Base-by-base conservation (phyloP, 2,797 vertebrate genomes). In the Oryzias sinensis region DNA sequence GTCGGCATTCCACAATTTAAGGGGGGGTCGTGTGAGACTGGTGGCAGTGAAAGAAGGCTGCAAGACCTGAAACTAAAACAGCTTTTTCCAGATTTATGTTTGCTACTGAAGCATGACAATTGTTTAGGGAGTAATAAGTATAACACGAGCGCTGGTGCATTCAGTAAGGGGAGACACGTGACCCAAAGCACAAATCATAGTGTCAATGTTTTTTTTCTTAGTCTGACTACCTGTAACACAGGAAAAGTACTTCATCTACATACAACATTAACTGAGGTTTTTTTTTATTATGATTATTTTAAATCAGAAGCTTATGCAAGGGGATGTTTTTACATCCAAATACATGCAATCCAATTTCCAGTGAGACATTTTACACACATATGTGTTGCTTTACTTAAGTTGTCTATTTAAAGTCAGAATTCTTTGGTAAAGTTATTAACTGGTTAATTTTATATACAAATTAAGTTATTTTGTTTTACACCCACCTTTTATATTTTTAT, bases 11-110 rank as follows among this genome's bases (percentile, higher is more conserved):
- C 53, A 65, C 46, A 57, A 33, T 72, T 60, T 54, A 62, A 77
- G 62, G 42, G 55, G 56, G 57, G 62, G 68, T 77, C 81, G 70
- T 80, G 79, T 82, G 78, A 85, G 43, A 60, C 77, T 77, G 80
- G 76, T 66, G 63, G 70, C 65, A 72, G 77, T 58, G 65, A 65
- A 64, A 56, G 20, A 73, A 60, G n/a, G 49, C 53, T 82, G 33
- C 9, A 75, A 83, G 78, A 66, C 62, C 62, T 44, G 18, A n/a
- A 68, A 60, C 53, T 63, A 54, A 82, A 65, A 47, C 61, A 18
- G 54, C 62, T 61, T 50, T 29, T 59, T 64, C 46, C 57, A 14
- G 14, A 54, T 70, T 27, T 20, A 5, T 68, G 62, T 77, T 80
- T 59, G 50, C 54, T 52, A 48, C 56, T 37, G 14, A 62, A 48